Conservation (phyloP, 2,797 vertebrate species). For the Notolabrus celidotus region DNA sequence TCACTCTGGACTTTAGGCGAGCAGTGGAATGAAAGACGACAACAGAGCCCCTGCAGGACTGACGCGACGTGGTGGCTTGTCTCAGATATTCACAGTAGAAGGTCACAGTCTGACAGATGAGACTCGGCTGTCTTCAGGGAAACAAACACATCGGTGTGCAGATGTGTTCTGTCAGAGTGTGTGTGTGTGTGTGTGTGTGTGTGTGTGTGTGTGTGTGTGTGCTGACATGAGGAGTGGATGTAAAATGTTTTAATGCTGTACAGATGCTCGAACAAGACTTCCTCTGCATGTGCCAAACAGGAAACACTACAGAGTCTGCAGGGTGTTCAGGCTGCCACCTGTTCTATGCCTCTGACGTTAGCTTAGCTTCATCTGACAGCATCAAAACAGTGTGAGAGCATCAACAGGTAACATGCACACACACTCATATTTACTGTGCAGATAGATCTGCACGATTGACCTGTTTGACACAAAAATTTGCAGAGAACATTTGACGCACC, state of each 20-base stretch:
- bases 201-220: neutral
- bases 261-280: constrained; percentile 59
- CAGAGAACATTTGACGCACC: too few relatives aligned
- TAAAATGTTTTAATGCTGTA: constrained; percentile 35
- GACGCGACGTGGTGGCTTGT: constrained; percentile 25
- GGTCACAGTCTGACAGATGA: constrained; percentile 62
- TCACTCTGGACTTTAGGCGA: constrained; percentile 28
- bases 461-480: too few relatives aligned
- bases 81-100: constrained; percentile 52
- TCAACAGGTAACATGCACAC: too few relatives aligned
- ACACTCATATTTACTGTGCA: too few relatives aligned
- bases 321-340: constrained; percentile 49
- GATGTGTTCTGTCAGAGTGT: constrained; percentile 2
- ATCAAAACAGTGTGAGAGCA: too few relatives aligned
- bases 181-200: neutral
- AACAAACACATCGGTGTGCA: constrained; percentile 12
- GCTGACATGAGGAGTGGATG: constrained; percentile 20
- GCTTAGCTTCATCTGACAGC: too few relatives aligned
- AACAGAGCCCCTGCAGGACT: constrained; percentile 38
- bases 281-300: constrained; percentile 57
- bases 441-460: too few relatives aligned
- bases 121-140: constrained; percentile 38
- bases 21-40: constrained; percentile 47
- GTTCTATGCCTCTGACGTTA: constrained; percentile 14
- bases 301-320: constrained; percentile 41